Base-by-base conservation (phyloP, 2,797 vertebrate genomes). In the Ptychadena robeensis region DNA sequence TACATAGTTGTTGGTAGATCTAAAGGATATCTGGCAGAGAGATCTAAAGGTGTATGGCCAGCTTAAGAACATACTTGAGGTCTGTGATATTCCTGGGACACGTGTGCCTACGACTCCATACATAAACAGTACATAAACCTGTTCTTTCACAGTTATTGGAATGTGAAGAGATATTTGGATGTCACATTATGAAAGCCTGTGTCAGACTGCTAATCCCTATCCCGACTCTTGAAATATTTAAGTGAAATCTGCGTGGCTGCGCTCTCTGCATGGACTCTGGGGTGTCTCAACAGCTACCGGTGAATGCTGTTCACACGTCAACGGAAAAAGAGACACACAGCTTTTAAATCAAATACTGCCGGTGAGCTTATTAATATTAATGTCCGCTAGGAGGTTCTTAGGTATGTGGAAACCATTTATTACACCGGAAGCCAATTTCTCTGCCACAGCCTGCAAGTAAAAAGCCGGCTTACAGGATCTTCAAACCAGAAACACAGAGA, bases 391-490 rank as follows among this genome's bases (percentile, higher is more conserved):
- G 73, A 64, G 73, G 38, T 64, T 64, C 57, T 64, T 32, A 31
- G 73, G 73, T 75, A 64, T 38, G 61, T 31, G 73, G 73, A 76
- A 76, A 30, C 73, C 73, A 76, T 40, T 28, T 38, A 65, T 44
- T 76, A 65, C 61, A 10, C 28, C 61, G 66, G 63, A 53, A 53
- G 44, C 44, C 44, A 53, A 15, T 22, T 22, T 22, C 18, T 53
- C 12, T 22, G 18, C 18, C 44, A 53, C 44, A 53, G 18, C 40
- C 40, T 44, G 18, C 40, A 44, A 44, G 40, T 15, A 44, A 44
- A 2, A 15, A 15, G 18, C 40, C 40, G 18, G 40, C 1, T 44
- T 44, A 44, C 40, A 44, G 40, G 14, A 44, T 44, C 40, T 44
- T 2, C 40, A 44, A 44, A 44, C 40, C 40, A 44, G 3, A 44